These are phyloP conservation scores for Poicephalus gulielmi DNA, from an alignment of 2,113 vertebrate species.

Conservation along the genomic window DNA sequence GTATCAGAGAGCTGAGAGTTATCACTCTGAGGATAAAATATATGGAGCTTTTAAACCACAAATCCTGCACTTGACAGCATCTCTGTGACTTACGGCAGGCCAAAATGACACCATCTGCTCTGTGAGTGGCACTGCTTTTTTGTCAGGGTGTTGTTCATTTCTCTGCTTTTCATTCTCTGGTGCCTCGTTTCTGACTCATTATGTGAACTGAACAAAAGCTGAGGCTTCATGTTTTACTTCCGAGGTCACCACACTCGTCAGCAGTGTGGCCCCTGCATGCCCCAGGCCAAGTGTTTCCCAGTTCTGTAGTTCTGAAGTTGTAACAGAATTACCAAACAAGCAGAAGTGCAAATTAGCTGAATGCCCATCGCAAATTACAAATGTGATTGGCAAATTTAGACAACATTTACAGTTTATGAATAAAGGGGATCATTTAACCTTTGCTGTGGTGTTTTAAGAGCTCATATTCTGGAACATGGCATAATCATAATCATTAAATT, in stretches of 20 bases:
- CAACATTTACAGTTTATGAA: background rate
- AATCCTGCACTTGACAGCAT: background rate
- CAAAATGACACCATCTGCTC: background rate
- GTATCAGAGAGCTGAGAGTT: background rate
- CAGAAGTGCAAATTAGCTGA: background rate
- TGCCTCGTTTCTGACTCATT: background rate
- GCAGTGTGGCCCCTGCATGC: accelerated
- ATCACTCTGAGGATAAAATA: background rate
- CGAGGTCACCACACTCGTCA: background rate
- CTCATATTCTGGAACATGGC: background rate
- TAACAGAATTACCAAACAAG: background rate
- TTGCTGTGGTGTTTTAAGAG: background rate
- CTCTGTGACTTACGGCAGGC: background rate
- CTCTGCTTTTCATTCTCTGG: background rate
- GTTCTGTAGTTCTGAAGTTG: background rate
- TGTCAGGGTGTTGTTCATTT: background rate
- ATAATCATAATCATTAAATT: background rate
- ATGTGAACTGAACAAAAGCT: background rate
- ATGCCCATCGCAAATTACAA: background rate
- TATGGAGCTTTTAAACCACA: background rate
- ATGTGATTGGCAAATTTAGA: background rate
- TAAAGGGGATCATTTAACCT: background rate
- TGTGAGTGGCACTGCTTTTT: background rate
- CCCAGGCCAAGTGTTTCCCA: background rate
- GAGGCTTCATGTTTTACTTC: background rate